Evolutionary conservation across 2,888 invertebrate genomes (phyloP).

Genomic region (Seira sanloemensis): DNA sequence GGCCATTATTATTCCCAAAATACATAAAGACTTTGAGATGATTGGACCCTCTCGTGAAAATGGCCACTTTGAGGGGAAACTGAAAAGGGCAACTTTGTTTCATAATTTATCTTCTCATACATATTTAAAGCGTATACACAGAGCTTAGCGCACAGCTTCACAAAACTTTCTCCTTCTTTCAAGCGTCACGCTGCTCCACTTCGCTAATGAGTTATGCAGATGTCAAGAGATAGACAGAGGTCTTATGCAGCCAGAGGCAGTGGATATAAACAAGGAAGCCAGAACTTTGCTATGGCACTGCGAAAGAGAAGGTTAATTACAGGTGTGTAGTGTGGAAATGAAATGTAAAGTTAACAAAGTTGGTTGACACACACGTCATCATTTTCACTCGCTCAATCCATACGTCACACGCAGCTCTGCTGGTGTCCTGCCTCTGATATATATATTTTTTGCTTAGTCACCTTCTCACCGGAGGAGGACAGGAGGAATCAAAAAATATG

Average conservation of each 20-base stretch:
- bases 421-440: neutral
- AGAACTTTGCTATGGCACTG: too few species aligned
- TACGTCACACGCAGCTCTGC: neutral
- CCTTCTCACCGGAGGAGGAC: neutral
- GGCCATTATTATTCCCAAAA: neutral
- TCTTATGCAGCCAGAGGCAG: neutral
- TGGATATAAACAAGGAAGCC: neutral
- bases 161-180: neutral
- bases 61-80: neutral
- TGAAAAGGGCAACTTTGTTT: neutral
- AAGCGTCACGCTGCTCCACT: neutral
- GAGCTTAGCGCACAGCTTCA: neutral
- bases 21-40: neutral
- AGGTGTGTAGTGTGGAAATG: neutral
- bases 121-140: slow-evolving; percentile 4
- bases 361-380: slow-evolving; percentile 37
- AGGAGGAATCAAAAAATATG: neutral
- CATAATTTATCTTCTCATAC: slow-evolving; percentile 2
- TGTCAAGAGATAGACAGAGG: neutral
- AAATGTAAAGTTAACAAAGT: neutral
- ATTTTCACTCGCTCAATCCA: neutral
- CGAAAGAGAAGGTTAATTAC: neutral
- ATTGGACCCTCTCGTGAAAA: neutral
- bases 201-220: neutral
- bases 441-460: neutral